Percentiles rank a stretch among this genome's conserved stretches.
These are phyloP conservation scores for Phataginus tricuspis DNA, from an alignment of 2,797 vertebrate genomes.

Conservation along the genomic window DNA sequence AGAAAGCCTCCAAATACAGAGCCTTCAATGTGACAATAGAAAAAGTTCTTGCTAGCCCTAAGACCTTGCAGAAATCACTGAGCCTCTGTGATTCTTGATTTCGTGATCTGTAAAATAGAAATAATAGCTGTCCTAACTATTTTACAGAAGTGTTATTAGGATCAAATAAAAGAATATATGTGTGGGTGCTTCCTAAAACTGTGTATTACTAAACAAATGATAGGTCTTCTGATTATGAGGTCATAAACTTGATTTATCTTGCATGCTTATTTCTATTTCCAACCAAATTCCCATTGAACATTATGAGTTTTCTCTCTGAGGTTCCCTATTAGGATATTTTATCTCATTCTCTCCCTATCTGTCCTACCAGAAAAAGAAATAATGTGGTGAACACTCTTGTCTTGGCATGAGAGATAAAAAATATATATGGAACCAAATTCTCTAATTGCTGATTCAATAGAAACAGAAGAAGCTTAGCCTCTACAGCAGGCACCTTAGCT, in stretches of 20 bases:
- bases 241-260: constrained; percentile 48
- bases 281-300: constrained; percentile 30
- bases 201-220: neutral
- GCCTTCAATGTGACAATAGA: constrained; percentile 20
- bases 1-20: constrained; percentile 28
- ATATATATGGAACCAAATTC: neutral
- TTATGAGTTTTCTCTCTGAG: constrained; percentile 6
- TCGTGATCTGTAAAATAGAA: constrained; percentile 15
- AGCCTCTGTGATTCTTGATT: neutral
- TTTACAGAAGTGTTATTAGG: constrained; percentile 24
- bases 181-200: constrained; percentile 39
- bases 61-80: constrained; percentile 9
- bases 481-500: neutral
- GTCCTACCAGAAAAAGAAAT: constrained; percentile 40
- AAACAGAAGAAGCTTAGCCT: neutral
- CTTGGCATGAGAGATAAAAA: neutral
- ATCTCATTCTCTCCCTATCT: constrained; percentile 9
- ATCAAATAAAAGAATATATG: constrained; percentile 2
- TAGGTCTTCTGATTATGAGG: neutral
- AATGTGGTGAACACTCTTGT: neutral
- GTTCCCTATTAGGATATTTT: constrained; percentile 30
- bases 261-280: constrained; percentile 41
- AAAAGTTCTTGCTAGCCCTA: neutral
- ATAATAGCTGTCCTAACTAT: neutral
- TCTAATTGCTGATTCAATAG: constrained; percentile 7